These are phyloP conservation scores for Cheirogaleus medius DNA, from an alignment of 2,113 vertebrate genomes.

Conservation along the genomic window DNA sequence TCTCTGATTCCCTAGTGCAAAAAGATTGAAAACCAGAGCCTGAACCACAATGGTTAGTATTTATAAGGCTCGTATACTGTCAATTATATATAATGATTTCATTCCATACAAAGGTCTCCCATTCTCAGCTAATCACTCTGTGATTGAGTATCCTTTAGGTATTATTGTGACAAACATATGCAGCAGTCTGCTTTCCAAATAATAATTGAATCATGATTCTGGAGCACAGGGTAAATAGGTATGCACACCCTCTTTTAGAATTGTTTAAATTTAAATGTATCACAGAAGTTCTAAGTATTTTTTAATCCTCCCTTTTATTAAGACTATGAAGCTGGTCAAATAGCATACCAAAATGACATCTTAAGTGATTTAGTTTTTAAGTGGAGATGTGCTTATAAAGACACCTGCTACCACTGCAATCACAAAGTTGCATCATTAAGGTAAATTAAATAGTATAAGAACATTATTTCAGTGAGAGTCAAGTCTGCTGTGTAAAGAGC, in stretches of 20 bases:
- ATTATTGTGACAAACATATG: neutral
- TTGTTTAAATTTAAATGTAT: neutral
- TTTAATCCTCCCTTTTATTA: neutral
- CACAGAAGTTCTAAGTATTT: neutral
- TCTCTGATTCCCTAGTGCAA: neutral
- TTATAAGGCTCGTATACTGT: neutral
- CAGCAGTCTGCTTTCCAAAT: neutral
- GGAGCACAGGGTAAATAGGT: neutral
- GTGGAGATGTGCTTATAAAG: neutral
- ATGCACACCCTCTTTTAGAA: neutral
- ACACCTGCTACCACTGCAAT: neutral
- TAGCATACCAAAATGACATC: neutral
- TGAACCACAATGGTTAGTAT: neutral
- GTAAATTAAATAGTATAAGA: neutral
- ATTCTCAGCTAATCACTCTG: neutral
- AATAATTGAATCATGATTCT: neutral
- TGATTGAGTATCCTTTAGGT: neutral
- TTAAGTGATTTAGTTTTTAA: neutral
- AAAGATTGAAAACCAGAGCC: neutral
- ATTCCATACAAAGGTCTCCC: neutral
- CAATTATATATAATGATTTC: neutral
- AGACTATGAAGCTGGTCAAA: neutral
- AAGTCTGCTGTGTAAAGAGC: neutral
- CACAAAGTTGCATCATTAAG: neutral
- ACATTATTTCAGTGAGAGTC: neutral